These are phyloP conservation scores for Cyanistes caeruleus DNA, from an alignment of 2,113 vertebrate genomes.

Conservation along the genomic window DNA sequence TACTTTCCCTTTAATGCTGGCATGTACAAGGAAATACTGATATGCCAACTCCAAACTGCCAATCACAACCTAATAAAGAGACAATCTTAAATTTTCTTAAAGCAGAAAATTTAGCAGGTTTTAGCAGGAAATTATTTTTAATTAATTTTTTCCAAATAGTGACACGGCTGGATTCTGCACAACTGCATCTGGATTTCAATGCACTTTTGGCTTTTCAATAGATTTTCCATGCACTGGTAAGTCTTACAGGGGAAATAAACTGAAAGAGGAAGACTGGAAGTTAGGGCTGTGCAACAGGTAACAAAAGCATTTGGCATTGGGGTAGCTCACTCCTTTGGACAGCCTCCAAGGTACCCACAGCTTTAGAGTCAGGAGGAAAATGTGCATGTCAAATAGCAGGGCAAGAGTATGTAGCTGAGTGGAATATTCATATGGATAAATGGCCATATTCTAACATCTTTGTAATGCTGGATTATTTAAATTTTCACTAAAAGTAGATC, in stretches of 20 bases:
- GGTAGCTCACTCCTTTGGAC: neutral
- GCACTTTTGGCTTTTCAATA: too few species aligned
- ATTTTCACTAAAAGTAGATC: neutral
- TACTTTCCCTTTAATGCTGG: neutral
- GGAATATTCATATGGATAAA: neutral
- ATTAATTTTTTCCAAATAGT: neutral
- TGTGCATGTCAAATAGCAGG: neutral
- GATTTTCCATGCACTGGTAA: neutral
- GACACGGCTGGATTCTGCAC: neutral
- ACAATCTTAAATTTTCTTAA: neutral
- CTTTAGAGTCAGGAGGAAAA: neutral
- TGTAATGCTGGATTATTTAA: neutral
- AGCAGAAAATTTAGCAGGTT: neutral
- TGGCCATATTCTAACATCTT: neutral
- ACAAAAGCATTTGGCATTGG: fast-evolving
- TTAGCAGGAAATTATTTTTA: neutral
- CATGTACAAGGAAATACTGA: neutral
- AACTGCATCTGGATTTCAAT: neutral
- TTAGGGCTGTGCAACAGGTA: neutral
- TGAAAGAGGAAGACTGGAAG: neutral
- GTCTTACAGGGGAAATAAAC: neutral
- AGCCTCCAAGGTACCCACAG: neutral
- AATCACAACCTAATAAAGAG: neutral
- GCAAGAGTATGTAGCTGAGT: neutral
- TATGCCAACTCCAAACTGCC: neutral